Evolutionary conservation across 2,888 invertebrate genomes (phyloP), one percentile per base, ranked within the genome.

Genomic region (Acronicta leporina): DNA sequence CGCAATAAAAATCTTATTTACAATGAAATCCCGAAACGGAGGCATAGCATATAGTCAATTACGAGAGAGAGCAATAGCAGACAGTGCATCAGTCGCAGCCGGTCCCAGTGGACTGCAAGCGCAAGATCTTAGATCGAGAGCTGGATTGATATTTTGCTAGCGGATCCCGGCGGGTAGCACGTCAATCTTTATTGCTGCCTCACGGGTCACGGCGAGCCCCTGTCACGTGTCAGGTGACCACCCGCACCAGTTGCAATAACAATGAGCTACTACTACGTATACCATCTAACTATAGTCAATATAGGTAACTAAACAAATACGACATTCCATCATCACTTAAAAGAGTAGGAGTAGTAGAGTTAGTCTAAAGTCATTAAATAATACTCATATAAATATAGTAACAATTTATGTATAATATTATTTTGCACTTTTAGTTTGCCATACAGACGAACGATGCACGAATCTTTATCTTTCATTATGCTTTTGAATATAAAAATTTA

Each of bases 151-250:
- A 90, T 86, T 89, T 87, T 86, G 89, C 83, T 77, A 83, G 84
- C 75, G 71, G 77, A 79, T 83, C 86, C 90, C 80, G 75, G 74
- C 72, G 81, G 87, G 82, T 71, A 63, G 57, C 81, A 73, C 79
- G 92, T 92, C 94, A 92, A 91, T 92, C 92, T 89, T 91, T 90
- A 90, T 92, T 91, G 88, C 83, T 62, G 68, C 59, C 72, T 67
- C 71, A 49, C 66, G 70, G 59, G 59, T 66, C 55, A 63, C 59
- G 56, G 68, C 75, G 66, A 75, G 75, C 85, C 84, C 73, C 81
- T 83, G 83, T 84, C 87, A 84, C 73, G 72, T 86, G 81, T 84
- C 85, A 73, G 76, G 67, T 87, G 87, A 85, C 86, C 87, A 75
- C 48, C n/a, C 25, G 47, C 35, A 50, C 47, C 61, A 59, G 45